Evolutionary conservation across 2,797 vertebrate species (phyloP).

Genomic region (Melanotaenia parkinsoni): DNA sequence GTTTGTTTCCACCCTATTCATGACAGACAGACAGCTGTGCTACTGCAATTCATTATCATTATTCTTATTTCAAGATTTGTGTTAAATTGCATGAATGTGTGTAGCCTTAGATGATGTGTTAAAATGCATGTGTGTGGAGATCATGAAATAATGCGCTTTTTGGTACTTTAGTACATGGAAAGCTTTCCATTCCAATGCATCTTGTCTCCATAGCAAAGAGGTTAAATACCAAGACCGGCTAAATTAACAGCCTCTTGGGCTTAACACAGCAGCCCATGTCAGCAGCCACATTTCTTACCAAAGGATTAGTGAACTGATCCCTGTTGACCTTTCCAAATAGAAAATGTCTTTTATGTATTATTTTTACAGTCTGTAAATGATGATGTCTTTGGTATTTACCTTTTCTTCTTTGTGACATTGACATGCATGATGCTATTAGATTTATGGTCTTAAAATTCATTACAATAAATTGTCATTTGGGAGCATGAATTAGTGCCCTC

Average conservation of each 20-base stretch:
- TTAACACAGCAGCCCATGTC: neutral
- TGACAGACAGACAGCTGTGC: too few species aligned
- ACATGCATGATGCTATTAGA: neutral
- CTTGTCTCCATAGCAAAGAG: neutral
- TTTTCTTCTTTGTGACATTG: neutral
- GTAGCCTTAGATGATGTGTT: slow-evolving; percentile 13
- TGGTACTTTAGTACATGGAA: neutral
- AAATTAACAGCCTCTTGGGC: neutral
- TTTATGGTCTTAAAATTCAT: neutral
- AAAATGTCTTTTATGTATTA: neutral
- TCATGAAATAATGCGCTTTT: neutral
- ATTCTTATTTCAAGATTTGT: too few species aligned
- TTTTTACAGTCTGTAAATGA: neutral
- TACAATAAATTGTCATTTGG: neutral
- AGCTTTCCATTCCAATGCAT: neutral
- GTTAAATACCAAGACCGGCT: neutral
- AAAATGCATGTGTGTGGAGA: slow-evolving; percentile 26
- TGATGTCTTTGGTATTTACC: too few species aligned
- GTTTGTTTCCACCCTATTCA: too few species aligned
- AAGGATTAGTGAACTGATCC: neutral
- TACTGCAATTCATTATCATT: too few species aligned
- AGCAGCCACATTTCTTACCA: neutral
- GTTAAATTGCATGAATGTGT: slow-evolving; percentile 4
- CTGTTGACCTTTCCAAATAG: neutral
- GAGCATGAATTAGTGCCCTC: too few species aligned